Conservation (phyloP, 1,140 invertebrate species). For the Oreohelix idahoensis region DNA sequence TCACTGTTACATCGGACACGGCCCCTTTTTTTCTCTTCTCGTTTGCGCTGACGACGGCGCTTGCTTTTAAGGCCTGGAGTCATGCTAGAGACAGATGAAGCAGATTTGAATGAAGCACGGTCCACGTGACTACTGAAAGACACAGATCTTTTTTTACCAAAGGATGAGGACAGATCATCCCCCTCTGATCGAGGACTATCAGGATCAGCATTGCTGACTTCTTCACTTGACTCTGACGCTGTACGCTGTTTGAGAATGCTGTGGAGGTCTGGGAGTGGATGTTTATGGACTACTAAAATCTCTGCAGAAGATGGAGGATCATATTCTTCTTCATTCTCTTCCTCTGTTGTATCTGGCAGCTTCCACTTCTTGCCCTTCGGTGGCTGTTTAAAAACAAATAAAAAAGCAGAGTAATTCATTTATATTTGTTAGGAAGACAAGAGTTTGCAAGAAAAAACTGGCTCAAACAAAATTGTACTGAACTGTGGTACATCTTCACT, state of each 20-base stretch:
- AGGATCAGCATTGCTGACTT: conserved; percentile 38
- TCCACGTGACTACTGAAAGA: conserved; percentile 70
- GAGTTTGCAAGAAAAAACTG: too few relatives aligned
- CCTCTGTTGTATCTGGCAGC: not conserved
- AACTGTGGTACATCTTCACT: too few relatives aligned
- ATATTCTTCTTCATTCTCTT: conserved; percentile 51
- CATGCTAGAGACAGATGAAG: conserved; percentile 65
- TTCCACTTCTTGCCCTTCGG: conserved; percentile 22
- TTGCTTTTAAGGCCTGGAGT: conserved; percentile 68
- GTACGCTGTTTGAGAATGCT: conserved; percentile 70
- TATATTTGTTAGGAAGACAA: too few relatives aligned
- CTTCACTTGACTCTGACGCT: conserved; percentile 72
- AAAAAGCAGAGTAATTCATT: too few relatives aligned
- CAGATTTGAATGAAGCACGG: conserved; percentile 62
- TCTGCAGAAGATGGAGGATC: conserved; percentile 57
- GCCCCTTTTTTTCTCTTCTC: conserved; percentile 58
- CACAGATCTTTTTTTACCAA: conserved; percentile 59
- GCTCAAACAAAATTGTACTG: too few relatives aligned
- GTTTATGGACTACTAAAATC: conserved; percentile 66
- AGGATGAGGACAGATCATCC: conserved; percentile 45
- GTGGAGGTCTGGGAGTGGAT: conserved; percentile 59
- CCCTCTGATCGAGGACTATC: conserved; percentile 50
- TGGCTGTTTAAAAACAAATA: conserved; percentile 16
- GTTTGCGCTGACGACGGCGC: conserved; percentile 60
- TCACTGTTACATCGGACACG: conserved; percentile 54